phyloP scores from a whole-genome alignment of 2,888 invertebrate species.

The Didymodactylos carnosus region DNA sequence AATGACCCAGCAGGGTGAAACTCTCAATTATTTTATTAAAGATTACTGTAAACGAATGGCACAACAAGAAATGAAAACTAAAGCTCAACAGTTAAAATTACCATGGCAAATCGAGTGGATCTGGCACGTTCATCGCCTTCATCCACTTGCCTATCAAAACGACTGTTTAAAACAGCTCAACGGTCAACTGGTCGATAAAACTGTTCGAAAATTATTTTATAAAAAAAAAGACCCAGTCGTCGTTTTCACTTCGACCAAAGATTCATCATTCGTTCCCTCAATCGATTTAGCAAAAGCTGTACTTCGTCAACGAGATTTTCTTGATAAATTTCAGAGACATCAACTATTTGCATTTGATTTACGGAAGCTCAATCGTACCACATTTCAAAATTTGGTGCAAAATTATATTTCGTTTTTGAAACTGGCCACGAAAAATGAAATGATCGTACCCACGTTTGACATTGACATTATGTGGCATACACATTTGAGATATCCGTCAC shows the following conservation, averaged over 20 bases:
- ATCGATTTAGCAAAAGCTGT: not conserved
- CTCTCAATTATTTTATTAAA: not conserved
- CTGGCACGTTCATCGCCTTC: not conserved
- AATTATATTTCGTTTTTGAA: not conserved
- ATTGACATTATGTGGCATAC: not conserved
- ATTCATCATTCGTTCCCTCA: not conserved
- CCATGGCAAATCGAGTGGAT: not conserved
- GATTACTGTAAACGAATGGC: not conserved
- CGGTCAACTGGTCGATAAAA: not conserved
- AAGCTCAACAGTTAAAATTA: not conserved
- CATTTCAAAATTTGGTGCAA: too few relatives aligned
- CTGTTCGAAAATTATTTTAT: too few relatives aligned
- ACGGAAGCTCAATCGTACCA: not conserved
- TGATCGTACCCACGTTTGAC: not conserved
- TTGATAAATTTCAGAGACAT: not conserved
- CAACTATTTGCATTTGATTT: not conserved
- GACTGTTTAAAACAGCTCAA: not conserved
- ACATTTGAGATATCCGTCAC: not conserved
- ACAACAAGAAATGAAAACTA: not conserved
- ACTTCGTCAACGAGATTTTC: not conserved
- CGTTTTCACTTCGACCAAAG: too few relatives aligned
- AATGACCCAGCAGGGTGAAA: not conserved
- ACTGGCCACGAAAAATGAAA: not conserved
- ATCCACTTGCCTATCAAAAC: not conserved
- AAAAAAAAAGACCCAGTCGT: too few relatives aligned